Base-by-base conservation (phyloP, 2,113 vertebrate species). In the Oryzias celebensis region DNA sequence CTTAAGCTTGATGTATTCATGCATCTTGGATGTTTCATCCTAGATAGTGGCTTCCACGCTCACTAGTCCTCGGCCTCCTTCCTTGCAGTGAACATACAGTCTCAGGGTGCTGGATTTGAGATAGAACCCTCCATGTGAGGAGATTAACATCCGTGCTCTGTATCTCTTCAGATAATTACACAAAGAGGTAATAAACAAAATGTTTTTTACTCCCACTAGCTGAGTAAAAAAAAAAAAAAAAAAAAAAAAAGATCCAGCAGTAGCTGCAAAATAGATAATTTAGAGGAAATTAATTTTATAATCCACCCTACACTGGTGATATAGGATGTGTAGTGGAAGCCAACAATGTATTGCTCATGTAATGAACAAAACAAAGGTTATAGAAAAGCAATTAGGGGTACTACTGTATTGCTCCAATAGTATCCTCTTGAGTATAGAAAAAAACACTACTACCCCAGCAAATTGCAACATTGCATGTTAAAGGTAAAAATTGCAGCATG, bases 291-390 rank as follows among this genome's bases (percentile, higher is more conserved):
- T 67, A 55, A 50, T 52, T 61, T 81, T 74, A 42, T 50, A 36
- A 36, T 36, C 43, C 51, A 50, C 53, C 56, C 17, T 62, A 23
- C 49, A 72, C 22, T 44, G 26, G 45, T 60, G 64, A 66, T 77
- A 62, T 78, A 53, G 46, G 68, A 54, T 71, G 67, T 52, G 55
- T 62, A 62, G 75, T 58, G 52, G 49, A 74, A 73, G 74, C 62
- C 47, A 52, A 52, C n/a, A 72, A 62, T 17, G 59, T 70, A 70
- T 52, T 75, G 72, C 63, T 66, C 62, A 76, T 69, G 71, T 68
- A 80, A 73, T 70, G 51, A 79, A 77, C 59, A 80, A 68, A 79
- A 83, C 63, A 84, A 88, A 89, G 81, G 86, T 88, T 80, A 86
- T 52, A 51, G 73, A 53, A 76, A 88, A 77, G 80, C 82, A 90